Percentiles rank a stretch among this genome's conserved stretches.
These are phyloP conservation scores for Procambarus clarkii DNA, from an alignment of 1,140 invertebrate genomes.

Conservation along the genomic window DNA sequence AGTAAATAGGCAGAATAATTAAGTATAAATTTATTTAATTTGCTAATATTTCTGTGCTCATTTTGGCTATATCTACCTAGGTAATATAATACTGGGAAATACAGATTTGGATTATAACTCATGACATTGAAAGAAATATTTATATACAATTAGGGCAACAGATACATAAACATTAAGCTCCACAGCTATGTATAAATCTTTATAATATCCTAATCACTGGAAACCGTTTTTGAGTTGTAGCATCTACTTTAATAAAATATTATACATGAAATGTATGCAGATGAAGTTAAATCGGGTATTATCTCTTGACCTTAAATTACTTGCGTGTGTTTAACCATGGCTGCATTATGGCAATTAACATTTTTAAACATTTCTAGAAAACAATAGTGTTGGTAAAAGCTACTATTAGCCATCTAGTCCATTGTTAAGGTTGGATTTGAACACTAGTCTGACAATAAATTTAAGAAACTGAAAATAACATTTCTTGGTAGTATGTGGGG, in stretches of 20 bases:
- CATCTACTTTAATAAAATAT: background rate
- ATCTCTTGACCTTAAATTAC: slow-evolving; percentile 1
- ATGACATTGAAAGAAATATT: background rate
- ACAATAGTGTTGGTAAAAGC: background rate
- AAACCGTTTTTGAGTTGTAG: background rate
- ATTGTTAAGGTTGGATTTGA: background rate
- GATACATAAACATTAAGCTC: background rate
- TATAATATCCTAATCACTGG: background rate
- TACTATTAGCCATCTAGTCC: background rate
- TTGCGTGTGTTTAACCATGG: slow-evolving; percentile 12
- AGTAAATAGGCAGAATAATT: background rate
- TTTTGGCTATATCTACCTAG: background rate
- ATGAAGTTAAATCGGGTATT: slow-evolving; percentile 6
- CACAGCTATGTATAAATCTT: background rate
- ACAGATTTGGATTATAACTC: background rate
- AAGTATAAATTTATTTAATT: background rate
- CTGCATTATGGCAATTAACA: background rate
- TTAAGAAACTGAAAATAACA: background rate
- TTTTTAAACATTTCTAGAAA: background rate
- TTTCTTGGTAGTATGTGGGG: background rate
- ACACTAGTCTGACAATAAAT: background rate
- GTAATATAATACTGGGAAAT: background rate
- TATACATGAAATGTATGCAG: slow-evolving; percentile 8
- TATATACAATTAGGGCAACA: background rate
- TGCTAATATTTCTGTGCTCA: background rate